phyloP scores from a whole-genome alignment of 2,113 vertebrate species.

The Heloderma charlesbogerti region DNA sequence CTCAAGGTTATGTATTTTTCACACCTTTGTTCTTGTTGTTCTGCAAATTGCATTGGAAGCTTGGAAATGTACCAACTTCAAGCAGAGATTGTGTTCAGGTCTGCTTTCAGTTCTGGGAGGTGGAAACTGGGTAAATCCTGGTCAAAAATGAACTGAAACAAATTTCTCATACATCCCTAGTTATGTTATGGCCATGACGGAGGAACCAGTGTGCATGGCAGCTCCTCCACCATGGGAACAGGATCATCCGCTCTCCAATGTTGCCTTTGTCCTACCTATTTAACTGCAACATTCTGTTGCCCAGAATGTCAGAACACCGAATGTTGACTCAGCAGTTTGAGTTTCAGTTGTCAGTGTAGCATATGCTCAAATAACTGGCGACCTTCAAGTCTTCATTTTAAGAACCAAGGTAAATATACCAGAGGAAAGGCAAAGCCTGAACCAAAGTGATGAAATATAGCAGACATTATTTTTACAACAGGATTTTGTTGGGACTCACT shows the following conservation, averaged over 20 bases:
- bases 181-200: too few species aligned
- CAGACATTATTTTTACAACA: constrained; percentile 46
- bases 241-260: background rate
- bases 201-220: too few species aligned
- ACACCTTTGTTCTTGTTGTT: too few species aligned
- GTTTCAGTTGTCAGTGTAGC: constrained; percentile 27
- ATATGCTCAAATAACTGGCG: constrained; percentile 48
- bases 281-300: constrained; percentile 26
- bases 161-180: background rate
- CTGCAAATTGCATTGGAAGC: too few species aligned
- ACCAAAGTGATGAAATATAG: constrained; percentile 53
- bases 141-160: background rate
- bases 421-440: constrained; percentile 47
- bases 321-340: constrained; percentile 31
- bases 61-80: too few species aligned
- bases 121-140: background rate
- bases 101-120: background rate
- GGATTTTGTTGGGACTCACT: constrained; percentile 58
- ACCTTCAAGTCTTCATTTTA: constrained; percentile 62
- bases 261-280: background rate
- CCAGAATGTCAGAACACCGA: constrained; percentile 41
- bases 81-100: background rate
- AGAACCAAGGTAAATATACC: constrained; percentile 54
- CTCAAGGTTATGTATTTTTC: too few species aligned
- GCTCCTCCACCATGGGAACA: background rate